Evolutionary conservation across 2,113 vertebrate genomes (phyloP).

Genomic region (Thermophis baileyi): DNA sequence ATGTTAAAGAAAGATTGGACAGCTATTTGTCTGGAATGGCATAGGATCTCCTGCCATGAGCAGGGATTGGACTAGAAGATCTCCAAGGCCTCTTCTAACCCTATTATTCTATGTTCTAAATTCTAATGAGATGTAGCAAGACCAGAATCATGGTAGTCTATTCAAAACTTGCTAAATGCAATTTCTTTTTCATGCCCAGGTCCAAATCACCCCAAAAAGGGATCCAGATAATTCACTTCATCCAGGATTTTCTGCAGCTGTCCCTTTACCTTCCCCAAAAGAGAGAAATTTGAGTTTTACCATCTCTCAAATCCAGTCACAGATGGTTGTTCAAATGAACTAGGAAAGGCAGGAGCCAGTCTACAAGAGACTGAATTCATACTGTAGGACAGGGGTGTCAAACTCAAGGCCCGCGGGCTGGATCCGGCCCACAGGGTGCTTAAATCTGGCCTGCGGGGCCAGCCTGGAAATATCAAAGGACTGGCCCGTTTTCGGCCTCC

Average conservation of each 20-base stretch:
- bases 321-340: background rate
- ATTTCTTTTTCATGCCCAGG: background rate
- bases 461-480: no score
- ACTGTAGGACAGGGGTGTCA: background rate
- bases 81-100: background rate
- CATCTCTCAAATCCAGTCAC: background rate
- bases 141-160: background rate
- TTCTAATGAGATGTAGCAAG: background rate
- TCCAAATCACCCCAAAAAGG: background rate
- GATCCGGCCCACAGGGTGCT: no score
- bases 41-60: background rate
- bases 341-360: background rate
- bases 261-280: background rate
- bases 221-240: background rate
- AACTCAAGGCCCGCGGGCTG: no score
- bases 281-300: background rate
- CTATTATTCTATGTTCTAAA: background rate
- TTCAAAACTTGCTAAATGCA: background rate
- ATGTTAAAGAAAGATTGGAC: no score
- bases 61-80: background rate
- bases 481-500: no score
- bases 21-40: no score
- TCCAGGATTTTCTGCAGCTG: background rate
- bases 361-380: background rate
- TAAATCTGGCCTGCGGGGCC: no score